Conservation (phyloP, 2,113 vertebrate genomes). For the Dolichallabes microphthalmus region DNA sequence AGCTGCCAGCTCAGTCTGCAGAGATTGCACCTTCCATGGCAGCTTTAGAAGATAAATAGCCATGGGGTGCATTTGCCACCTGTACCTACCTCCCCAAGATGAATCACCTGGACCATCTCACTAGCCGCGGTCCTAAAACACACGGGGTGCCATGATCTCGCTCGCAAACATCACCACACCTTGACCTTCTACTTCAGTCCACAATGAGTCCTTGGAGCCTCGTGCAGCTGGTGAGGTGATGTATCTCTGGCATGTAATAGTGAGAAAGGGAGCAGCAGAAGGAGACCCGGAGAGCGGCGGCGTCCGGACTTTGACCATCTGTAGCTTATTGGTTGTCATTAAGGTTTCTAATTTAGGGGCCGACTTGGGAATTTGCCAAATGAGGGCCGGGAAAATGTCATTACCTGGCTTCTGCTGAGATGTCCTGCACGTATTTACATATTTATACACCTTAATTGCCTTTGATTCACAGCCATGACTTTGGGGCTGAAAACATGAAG, state of each 20-base stretch:
- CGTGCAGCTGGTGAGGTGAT: conserved; percentile 70
- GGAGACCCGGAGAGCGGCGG: conserved; percentile 66
- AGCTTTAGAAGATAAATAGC: conserved; percentile 69
- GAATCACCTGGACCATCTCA: conserved; percentile 69
- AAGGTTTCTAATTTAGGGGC: conserved; percentile 78
- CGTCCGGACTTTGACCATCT: conserved; percentile 78
- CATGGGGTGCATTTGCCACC: conserved; percentile 61
- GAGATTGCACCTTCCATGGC: conserved; percentile 59
- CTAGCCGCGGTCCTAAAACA: conserved; percentile 46
- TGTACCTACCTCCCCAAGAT: conserved; percentile 59
- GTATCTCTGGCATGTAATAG: conserved; percentile 63
- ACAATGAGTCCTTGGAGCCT: conserved; percentile 69
- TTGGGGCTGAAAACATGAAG: conserved; percentile 61
- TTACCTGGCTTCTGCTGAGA: conserved; percentile 68
- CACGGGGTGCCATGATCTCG: conserved; percentile 49
- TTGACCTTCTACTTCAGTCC: conserved; percentile 72
- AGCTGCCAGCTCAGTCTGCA: conserved; percentile 40
- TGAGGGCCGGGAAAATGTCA: conserved; percentile 74
- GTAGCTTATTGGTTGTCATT: conserved; percentile 77
- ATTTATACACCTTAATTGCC: conserved; percentile 78
- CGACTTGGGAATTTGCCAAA: conserved; percentile 77
- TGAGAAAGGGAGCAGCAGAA: conserved; percentile 63
- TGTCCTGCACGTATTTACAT: conserved; percentile 76
- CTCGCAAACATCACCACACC: conserved; percentile 62
- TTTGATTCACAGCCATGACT: conserved; percentile 72